phyloP scores from a whole-genome alignment of 1,140 invertebrate genomes.

The Caenorhabditis inopinata region DNA sequence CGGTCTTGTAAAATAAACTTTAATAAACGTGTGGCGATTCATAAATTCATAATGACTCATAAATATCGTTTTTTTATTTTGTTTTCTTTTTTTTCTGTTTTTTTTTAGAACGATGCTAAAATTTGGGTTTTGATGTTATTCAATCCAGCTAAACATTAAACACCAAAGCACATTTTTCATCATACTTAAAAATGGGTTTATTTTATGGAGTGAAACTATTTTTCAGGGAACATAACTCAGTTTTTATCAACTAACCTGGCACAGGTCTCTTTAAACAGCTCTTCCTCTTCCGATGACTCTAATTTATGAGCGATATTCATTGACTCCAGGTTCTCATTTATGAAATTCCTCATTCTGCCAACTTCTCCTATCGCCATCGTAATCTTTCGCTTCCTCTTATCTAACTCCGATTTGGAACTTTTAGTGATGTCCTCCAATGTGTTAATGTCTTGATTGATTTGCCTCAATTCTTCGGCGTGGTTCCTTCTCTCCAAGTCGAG shows the following conservation, averaged over 20 bases:
- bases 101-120: no score
- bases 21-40: no score
- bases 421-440: slow-evolving; percentile 53
- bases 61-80: no score
- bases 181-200: no score
- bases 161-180: no score
- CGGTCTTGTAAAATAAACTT: no score
- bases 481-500: slow-evolving; percentile 41
- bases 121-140: no score
- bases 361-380: not conserved
- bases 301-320: slow-evolving; percentile 20
- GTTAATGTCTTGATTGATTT: slow-evolving; percentile 56
- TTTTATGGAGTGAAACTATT: no score
- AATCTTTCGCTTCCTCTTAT: not conserved
- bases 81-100: no score
- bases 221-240: no score
- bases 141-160: no score
- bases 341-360: not conserved
- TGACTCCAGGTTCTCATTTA: slow-evolving; percentile 7
- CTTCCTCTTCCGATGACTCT: not conserved
- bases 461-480: slow-evolving; percentile 50
- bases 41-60: no score
- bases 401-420: slow-evolving; percentile 20
- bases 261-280: not conserved
- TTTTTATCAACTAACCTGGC: not conserved